Percentiles rank a stretch among this genome's conserved stretches.
These are phyloP conservation scores for Brachionus rotundiformis DNA, from an alignment of 1,140 invertebrate species.

Conservation along the genomic window DNA sequence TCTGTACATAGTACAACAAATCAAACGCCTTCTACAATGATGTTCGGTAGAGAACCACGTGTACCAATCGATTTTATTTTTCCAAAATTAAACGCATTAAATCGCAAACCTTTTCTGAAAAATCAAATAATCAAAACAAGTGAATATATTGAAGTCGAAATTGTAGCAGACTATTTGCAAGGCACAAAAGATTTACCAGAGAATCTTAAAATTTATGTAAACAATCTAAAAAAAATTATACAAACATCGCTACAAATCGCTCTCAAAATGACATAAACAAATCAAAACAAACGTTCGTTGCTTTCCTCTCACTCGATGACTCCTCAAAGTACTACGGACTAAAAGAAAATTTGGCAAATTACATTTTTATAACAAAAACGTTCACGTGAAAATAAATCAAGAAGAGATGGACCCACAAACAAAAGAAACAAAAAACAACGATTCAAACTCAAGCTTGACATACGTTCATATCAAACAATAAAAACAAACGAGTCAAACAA, in stretches of 20 bases:
- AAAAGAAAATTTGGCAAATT: background rate
- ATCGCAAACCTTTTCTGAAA: background rate
- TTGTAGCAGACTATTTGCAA: background rate
- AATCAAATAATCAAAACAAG: background rate
- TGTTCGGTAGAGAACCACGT: conserved; percentile 1
- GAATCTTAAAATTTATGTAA: no score
- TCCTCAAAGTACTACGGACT: background rate
- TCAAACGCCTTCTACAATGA: background rate
- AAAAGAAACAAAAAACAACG: background rate
- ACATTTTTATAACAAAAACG: background rate
- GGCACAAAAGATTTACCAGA: background rate
- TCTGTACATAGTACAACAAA: background rate
- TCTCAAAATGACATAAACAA: no score
- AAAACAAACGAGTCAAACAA: background rate
- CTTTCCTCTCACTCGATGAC: background rate
- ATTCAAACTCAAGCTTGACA: background rate
- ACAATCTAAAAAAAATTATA: no score
- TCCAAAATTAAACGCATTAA: background rate
- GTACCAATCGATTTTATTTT: background rate
- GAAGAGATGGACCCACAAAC: background rate
- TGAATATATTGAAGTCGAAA: background rate
- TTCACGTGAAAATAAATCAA: background rate
- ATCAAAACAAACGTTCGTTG: background rate
- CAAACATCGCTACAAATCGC: no score
- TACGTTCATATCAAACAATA: background rate